Conservation (phyloP, 1,140 invertebrate species). For the Tetranychus urticae region DNA sequence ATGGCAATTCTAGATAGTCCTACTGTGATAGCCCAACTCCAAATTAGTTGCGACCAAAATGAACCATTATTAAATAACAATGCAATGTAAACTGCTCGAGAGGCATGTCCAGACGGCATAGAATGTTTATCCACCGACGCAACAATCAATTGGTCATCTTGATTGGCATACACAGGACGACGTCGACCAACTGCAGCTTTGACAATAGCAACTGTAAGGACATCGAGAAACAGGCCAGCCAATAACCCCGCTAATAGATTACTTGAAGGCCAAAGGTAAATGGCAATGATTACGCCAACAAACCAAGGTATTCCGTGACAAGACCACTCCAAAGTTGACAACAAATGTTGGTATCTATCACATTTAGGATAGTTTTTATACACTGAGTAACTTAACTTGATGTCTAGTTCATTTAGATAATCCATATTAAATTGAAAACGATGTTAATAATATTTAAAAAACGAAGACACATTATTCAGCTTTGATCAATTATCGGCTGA, state of each 20-base stretch:
- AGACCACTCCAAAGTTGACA: constrained; percentile 34
- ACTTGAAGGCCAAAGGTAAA: constrained; percentile 34
- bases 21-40: constrained; percentile 47
- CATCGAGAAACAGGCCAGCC: constrained; percentile 62
- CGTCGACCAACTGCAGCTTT: constrained; percentile 53
- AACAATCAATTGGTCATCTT: constrained; percentile 29
- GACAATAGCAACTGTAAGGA: constrained; percentile 48
- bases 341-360: background rate
- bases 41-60: constrained; percentile 21
- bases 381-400: background rate
- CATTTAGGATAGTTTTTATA: background rate
- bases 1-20: constrained; percentile 51
- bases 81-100: constrained; percentile 49
- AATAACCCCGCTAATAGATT: constrained; percentile 57
- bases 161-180: constrained; percentile 38
- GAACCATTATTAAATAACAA: constrained; percentile 22
- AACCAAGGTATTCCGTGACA: constrained; percentile 73
- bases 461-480: too few relatives aligned
- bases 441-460: too few relatives aligned
- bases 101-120: constrained; percentile 86
- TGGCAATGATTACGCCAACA: constrained; percentile 39
- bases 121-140: constrained; percentile 55
- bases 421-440: too few relatives aligned
- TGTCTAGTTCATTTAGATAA: background rate
- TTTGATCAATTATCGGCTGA: too few relatives aligned